phyloP scores from a whole-genome alignment of 2,797 vertebrate species.

The Oophaga sylvatica region DNA sequence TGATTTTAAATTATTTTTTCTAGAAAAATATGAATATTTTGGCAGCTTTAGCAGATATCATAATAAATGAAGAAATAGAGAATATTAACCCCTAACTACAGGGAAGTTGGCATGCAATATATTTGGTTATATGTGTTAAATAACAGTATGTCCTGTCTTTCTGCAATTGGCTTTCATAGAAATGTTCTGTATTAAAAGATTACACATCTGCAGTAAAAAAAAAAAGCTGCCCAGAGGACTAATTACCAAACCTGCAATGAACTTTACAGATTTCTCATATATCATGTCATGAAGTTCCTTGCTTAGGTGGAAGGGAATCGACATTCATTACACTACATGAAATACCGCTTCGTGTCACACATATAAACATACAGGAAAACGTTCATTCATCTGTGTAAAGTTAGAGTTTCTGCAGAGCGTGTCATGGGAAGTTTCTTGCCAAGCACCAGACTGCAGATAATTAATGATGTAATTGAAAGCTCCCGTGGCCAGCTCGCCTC shows the following conservation, averaged over 20 bases:
- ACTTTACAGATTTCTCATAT: background rate
- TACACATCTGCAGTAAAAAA: constrained; percentile 18
- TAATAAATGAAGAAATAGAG: background rate
- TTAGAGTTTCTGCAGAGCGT: constrained; percentile 70
- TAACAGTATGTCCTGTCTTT: background rate
- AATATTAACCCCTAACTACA: background rate
- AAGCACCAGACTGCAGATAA: constrained; percentile 77
- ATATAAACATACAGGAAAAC: constrained; percentile 60
- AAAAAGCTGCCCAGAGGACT: constrained; percentile 1
- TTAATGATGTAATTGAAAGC: constrained; percentile 82
- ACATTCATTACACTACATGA: background rate
- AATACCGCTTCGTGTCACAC: constrained; percentile 59
- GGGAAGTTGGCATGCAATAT: background rate
- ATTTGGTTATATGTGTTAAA: background rate
- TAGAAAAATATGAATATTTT: background rate
- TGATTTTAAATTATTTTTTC: background rate
- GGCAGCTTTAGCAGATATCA: background rate
- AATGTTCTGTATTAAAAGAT: background rate
- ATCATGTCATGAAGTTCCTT: background rate
- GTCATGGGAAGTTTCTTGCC: constrained; percentile 76
- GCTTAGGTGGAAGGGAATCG: background rate
- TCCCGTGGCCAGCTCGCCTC: constrained; percentile 77
- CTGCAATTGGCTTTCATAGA: background rate
- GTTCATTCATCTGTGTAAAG: constrained; percentile 69
- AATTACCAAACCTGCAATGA: constrained; percentile 18